phyloP scores from a whole-genome alignment of 2,797 vertebrate species.

The Lagodon rhomboides region DNA sequence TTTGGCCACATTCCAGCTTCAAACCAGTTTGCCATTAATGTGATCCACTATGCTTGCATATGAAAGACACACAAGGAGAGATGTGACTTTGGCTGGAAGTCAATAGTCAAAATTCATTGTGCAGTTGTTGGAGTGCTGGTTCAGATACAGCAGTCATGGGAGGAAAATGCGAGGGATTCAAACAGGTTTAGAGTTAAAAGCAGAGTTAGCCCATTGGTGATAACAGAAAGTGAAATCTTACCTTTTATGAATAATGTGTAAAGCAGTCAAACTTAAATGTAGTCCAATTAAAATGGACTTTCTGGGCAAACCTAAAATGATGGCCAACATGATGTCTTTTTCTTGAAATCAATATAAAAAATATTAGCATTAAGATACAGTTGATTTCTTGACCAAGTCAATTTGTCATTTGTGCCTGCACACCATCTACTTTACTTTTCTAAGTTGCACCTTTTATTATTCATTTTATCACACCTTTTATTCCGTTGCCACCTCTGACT shows the following conservation, averaged over 20 bases:
- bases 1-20: conserved; percentile 59
- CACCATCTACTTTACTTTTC: conserved; percentile 18
- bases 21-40: conserved; percentile 56
- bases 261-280: conserved; percentile 33
- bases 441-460: conserved; percentile 38
- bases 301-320: conserved; percentile 22
- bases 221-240: conserved; percentile 13
- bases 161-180: conserved; percentile 31
- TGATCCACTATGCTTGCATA: conserved; percentile 33
- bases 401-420: conserved; percentile 20
- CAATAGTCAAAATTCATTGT: conserved; percentile 19
- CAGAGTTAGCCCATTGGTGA: neutral
- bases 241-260: conserved; percentile 15
- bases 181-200: conserved; percentile 35
- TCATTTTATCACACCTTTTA: conserved; percentile 32
- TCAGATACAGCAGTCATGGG: conserved; percentile 28
- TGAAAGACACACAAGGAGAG: conserved; percentile 39
- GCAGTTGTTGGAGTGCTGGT: conserved; percentile 11
- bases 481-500: conserved; percentile 22
- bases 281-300: conserved; percentile 20
- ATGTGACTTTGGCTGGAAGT: conserved; percentile 40
- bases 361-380: too few relatives aligned
- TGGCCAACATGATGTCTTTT: too few relatives aligned
- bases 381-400: conserved; percentile 31
- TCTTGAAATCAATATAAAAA: too few relatives aligned